Evolutionary conservation across 2,113 vertebrate genomes (phyloP).

Genomic region (Rattus rattus): DNA sequence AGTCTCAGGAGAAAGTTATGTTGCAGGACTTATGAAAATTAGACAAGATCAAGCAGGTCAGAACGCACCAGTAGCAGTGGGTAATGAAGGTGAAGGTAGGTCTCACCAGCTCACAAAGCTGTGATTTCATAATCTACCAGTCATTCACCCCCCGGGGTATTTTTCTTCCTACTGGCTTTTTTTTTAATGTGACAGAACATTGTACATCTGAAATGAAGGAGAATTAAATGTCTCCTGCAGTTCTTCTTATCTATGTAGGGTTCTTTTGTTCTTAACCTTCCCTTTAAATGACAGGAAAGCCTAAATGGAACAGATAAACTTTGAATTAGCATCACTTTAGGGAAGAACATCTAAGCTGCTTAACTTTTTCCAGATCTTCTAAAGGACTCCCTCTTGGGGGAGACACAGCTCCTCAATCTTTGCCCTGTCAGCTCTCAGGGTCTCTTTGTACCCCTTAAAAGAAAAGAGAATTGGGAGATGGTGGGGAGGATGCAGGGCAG

Average conservation of each 20-base stretch:
- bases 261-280: slow-evolving; percentile 58
- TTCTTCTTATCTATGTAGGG: background rate
- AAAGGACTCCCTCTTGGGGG: background rate
- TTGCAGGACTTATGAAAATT: slow-evolving; percentile 63
- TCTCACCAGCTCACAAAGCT: slow-evolving; percentile 1
- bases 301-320: slow-evolving; percentile 60
- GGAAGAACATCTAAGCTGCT: slow-evolving; percentile 35
- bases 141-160: slow-evolving; percentile 10
- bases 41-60: slow-evolving; percentile 55
- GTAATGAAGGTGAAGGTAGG: slow-evolving; percentile 57
- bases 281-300: slow-evolving; percentile 37
- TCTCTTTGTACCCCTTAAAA: background rate
- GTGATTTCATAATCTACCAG: slow-evolving; percentile 70
- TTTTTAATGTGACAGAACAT: slow-evolving; percentile 65
- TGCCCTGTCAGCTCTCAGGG: background rate
- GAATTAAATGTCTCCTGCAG: slow-evolving; percentile 62
- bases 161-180: slow-evolving; percentile 65
- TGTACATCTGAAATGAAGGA: slow-evolving; percentile 51
- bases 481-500: fast-evolving
- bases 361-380: slow-evolving; percentile 10
- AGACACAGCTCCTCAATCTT: background rate
- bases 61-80: slow-evolving; percentile 56
- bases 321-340: slow-evolving; percentile 65
- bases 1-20: slow-evolving; percentile 49
- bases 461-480: background rate